These are phyloP conservation scores for Drosophila gaucha DNA, from an alignment of 2,888 invertebrate species.

Conservation along the genomic window DNA sequence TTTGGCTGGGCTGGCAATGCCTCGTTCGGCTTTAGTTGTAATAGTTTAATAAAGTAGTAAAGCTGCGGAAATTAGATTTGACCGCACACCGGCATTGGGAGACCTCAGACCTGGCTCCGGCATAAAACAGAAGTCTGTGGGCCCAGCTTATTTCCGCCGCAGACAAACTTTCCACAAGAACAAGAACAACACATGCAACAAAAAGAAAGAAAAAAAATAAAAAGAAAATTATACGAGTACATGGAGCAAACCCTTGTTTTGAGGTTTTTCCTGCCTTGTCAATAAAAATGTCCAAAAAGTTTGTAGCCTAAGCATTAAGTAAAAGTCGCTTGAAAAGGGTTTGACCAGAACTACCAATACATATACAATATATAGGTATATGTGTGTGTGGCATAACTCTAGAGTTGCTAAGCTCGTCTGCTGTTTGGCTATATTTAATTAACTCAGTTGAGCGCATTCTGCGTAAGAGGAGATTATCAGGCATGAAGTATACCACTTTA, in stretches of 20 bases:
- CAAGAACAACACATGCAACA: constrained; percentile 7
- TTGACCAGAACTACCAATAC: constrained; percentile 26
- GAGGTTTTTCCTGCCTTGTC: constrained; percentile 65
- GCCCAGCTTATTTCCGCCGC: constrained; percentile 67
- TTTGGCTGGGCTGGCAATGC: constrained; percentile 19
- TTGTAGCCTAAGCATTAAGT: constrained; percentile 72
- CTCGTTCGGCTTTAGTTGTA: constrained; percentile 71
- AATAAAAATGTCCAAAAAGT: constrained; percentile 81
- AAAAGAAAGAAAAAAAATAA: constrained; percentile 16
- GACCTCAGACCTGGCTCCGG: constrained; percentile 31
- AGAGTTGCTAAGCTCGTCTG: no score
- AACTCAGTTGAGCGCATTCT: constrained; percentile 72
- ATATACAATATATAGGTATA: background rate
- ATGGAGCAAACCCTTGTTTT: constrained; percentile 56
- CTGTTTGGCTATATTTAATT: constrained; percentile 73
- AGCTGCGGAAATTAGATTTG: constrained; percentile 82
- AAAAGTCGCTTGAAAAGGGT: constrained; percentile 71
- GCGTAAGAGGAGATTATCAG: constrained; percentile 80
- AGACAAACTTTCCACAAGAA: constrained; percentile 67
- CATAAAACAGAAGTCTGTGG: constrained; percentile 57
- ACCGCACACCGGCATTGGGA: constrained; percentile 67
- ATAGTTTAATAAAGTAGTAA: constrained; percentile 82
- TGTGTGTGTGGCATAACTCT: constrained; percentile 5
- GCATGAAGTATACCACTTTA: constrained; percentile 71
- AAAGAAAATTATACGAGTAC: constrained; percentile 57